phyloP scores from a whole-genome alignment of 2,113 vertebrate species.

The Calidris pygmaea region DNA sequence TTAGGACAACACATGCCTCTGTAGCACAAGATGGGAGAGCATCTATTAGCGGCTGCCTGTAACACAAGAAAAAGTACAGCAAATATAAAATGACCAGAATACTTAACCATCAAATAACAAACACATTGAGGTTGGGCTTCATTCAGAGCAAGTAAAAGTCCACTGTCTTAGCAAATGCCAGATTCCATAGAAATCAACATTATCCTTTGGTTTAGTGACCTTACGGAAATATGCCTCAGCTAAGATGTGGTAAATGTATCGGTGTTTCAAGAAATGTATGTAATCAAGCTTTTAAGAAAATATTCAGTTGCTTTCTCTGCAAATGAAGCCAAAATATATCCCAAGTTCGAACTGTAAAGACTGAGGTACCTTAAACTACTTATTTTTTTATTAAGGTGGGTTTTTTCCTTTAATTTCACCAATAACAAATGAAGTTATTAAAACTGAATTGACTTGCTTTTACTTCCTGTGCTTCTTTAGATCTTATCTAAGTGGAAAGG shows the following conservation, averaged over 20 bases:
- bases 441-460: not conserved
- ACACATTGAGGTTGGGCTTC: not conserved
- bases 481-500: not conserved
- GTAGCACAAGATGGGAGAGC: conserved; percentile 83
- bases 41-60: conserved; percentile 83
- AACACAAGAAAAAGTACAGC: not conserved
- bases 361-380: not conserved
- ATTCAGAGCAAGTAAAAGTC: not conserved
- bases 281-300: not conserved
- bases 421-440: not conserved
- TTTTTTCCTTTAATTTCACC: not conserved
- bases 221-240: not conserved
- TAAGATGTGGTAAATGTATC: not conserved
- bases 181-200: not conserved
- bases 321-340: not conserved
- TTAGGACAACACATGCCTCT: conserved; percentile 79
- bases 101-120: not conserved
- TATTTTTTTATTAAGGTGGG: not conserved
- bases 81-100: not conserved
- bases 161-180: not conserved
- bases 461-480: not conserved
- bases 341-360: not conserved
- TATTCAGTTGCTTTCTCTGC: not conserved
- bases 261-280: not conserved
- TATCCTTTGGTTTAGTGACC: not conserved